A percentile compares a stretch with the other conserved stretches of the same genome.
These are phyloP conservation scores for Eucera pruinosa DNA, from an alignment of 2,888 invertebrate species.

Conservation along the genomic window DNA sequence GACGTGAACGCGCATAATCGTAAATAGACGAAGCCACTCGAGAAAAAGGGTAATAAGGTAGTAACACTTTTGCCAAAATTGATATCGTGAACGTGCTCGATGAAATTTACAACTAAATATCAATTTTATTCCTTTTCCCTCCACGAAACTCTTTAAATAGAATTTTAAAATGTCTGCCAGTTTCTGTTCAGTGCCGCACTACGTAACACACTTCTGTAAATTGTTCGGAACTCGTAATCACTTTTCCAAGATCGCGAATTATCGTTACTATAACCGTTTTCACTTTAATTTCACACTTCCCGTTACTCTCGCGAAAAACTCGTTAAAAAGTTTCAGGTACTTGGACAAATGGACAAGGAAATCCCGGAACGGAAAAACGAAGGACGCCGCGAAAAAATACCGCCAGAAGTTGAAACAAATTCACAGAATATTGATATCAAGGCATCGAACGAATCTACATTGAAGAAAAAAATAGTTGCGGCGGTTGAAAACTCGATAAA, in stretches of 20 bases:
- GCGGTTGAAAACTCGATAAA: background rate
- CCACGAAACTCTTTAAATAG: background rate
- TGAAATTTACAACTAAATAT: background rate
- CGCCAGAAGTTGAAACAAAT: background rate
- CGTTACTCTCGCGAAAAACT: background rate
- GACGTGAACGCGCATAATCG: conserved; percentile 1
- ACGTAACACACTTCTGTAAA: background rate
- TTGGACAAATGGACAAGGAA: conserved; percentile 3
- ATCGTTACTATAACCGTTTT: background rate
- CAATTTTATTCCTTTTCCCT: background rate
- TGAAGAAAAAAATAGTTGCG: background rate
- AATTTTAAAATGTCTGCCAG: background rate
- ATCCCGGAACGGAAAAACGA: background rate
- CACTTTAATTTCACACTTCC: background rate
- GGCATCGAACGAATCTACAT: background rate
- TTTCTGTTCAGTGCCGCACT: too few relatives aligned
- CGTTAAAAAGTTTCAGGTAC: conserved; percentile 41
- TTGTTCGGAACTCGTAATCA: background rate
- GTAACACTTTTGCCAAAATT: background rate
- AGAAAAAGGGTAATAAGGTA: conserved; percentile 2
- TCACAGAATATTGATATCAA: background rate
- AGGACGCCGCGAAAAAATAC: background rate
- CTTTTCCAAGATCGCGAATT: background rate
- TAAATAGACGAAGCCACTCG: conserved; percentile 15
- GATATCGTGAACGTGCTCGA: background rate